Percentiles rank a stretch among this genome's conserved stretches.
Evolutionary conservation across 2,113 vertebrate genomes (phyloP).

Genomic region (Marmota monax): DNA sequence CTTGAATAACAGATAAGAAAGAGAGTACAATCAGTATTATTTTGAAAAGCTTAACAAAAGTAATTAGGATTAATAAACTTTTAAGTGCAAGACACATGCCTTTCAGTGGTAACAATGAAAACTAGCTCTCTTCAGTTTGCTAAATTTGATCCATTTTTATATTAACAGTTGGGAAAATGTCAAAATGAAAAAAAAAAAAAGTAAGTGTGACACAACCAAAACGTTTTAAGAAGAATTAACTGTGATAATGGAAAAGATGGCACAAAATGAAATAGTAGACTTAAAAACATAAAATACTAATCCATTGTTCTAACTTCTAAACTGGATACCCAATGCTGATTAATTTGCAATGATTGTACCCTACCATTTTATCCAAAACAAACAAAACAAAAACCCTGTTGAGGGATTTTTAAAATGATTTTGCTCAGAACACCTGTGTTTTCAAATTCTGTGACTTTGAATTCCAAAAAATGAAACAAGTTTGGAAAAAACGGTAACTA

Average conservation of each 20-base stretch:
- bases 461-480: neutral
- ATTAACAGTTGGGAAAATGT: conserved; percentile 35
- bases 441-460: conserved; percentile 21
- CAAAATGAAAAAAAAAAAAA: conserved; percentile 53
- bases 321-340: neutral
- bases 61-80: conserved; percentile 56
- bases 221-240: conserved; percentile 22
- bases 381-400: neutral
- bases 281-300: neutral
- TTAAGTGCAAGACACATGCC: conserved; percentile 5
- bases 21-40: neutral
- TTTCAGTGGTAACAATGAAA: neutral
- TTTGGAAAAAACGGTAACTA: neutral
- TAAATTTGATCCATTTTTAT: conserved; percentile 48
- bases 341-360: neutral
- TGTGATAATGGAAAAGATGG: neutral
- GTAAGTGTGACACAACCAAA: neutral
- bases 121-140: neutral
- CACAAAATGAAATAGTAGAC: neutral
- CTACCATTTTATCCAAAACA: neutral
- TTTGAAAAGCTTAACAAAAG: conserved; percentile 47
- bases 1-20: conserved; percentile 52
- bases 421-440: neutral
- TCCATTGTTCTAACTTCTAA: neutral
- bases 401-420: neutral